phyloP scores from a whole-genome alignment of 53 echinoderm and acorn worm species.

The Apostichopus leukothele region DNA sequence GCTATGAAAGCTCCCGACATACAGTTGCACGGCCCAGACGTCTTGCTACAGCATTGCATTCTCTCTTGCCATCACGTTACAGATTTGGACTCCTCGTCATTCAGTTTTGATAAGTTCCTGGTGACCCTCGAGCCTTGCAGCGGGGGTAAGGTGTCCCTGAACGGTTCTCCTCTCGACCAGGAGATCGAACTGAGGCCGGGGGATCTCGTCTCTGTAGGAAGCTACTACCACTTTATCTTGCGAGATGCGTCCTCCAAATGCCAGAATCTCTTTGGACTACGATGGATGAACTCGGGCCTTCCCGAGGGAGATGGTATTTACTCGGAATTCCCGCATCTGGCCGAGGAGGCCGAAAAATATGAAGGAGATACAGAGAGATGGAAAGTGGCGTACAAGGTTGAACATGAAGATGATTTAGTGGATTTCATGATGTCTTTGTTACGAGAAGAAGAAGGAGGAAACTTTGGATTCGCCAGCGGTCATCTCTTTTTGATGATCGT shows the following conservation, averaged over 20 bases:
- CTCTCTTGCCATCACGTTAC: conserved; percentile 49
- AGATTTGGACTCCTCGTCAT: conserved; percentile 11
- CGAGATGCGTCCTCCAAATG: conserved; percentile 64
- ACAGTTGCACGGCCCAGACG: conserved; percentile 67
- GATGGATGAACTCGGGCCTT: conserved; percentile 48
- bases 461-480: conserved; percentile 57
- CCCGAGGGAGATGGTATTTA: conserved; percentile 51
- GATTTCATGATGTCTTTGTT: conserved; percentile 59
- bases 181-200: conserved; percentile 70
- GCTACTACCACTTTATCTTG: conserved; percentile 84
- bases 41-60: conserved; percentile 80
- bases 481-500: conserved; percentile 73
- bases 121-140: conserved; percentile 67
- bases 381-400: conserved; percentile 62
- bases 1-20: conserved; percentile 63
- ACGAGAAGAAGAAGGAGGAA: conserved; percentile 33
- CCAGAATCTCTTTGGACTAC: conserved; percentile 32
- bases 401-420: conserved; percentile 73
- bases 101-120: conserved; percentile 48
- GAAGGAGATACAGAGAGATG: conserved; percentile 59
- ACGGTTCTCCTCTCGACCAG: conserved; percentile 62
- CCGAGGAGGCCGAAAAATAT: conserved; percentile 76
- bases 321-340: conserved; percentile 54
- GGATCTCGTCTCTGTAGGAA: conserved; percentile 79
- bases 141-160: conserved; percentile 67